Conservation (phyloP, 2,797 vertebrate species). For the Ambastaia sidthimunki region DNA sequence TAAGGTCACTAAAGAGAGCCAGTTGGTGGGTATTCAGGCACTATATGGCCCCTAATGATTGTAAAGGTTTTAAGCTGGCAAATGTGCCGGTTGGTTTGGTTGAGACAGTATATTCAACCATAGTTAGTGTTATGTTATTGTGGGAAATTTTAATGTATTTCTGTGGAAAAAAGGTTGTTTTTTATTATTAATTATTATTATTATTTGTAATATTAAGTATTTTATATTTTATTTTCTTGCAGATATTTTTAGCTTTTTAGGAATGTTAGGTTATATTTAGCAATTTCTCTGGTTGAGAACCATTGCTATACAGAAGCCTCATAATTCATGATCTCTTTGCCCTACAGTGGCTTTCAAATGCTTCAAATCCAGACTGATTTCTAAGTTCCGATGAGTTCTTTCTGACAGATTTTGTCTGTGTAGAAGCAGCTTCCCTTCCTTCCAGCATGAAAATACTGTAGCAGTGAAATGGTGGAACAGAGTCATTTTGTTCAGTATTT, state of each 20-base stretch:
- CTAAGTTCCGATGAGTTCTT: not conserved
- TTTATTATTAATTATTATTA: too few species aligned
- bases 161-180: too few species aligned
- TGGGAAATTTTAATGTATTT: too few species aligned
- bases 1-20: constrained; percentile 17
- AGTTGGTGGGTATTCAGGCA: constrained; percentile 1
- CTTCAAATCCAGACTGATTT: not conserved
- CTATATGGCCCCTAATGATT: constrained; percentile 26
- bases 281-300: not conserved
- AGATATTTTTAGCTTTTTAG: too few species aligned
- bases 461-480: not conserved
- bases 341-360: not conserved
- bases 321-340: not conserved
- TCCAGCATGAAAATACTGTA: not conserved
- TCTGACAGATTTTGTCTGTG: not conserved
- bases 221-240: too few species aligned
- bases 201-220: too few species aligned
- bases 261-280: too few species aligned
- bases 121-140: too few species aligned
- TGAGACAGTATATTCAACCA: too few species aligned
- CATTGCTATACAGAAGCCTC: not conserved
- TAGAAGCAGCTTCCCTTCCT: not conserved
- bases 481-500: not conserved
- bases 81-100: too few species aligned
- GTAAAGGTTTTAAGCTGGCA: constrained; percentile 10